Conservation (phyloP, 2,888 invertebrate genomes). For the Melanotus villosus region DNA sequence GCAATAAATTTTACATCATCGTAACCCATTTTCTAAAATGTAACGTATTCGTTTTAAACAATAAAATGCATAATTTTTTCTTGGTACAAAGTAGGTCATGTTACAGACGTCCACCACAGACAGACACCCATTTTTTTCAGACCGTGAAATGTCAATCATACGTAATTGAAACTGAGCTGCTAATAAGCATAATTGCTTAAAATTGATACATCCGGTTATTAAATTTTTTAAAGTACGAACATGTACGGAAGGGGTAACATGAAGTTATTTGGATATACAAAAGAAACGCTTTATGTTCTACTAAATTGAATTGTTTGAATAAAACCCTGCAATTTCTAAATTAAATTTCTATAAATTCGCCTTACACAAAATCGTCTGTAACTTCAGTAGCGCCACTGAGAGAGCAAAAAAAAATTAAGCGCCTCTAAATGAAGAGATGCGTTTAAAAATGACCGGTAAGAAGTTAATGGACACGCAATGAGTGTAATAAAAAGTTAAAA, state of each 20-base stretch:
- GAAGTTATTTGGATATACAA: no score
- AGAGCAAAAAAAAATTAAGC: no score
- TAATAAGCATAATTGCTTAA: conserved; percentile 12
- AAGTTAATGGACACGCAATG: neutral
- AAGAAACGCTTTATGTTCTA: no score
- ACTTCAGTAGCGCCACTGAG: no score
- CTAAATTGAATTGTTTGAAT: no score
- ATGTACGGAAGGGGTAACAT: no score
- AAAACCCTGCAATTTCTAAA: no score
- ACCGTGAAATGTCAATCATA: neutral
- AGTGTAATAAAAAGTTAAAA: neutral
- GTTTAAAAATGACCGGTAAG: no score
- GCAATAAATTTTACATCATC: conserved; percentile 12
- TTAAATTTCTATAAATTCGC: no score
- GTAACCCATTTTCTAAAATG: neutral
- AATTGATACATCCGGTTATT: conserved; percentile 15
- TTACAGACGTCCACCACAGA: neutral
- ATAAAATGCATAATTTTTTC: neutral
- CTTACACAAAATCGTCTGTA: no score
- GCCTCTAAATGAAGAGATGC: no score
- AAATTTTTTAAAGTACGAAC: neutral
- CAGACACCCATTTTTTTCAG: neutral
- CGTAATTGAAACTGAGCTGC: conserved; percentile 10
- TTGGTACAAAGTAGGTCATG: no score
- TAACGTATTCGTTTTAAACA: conserved; percentile 6